phyloP scores from a whole-genome alignment of 2,888 invertebrate genomes.

The Caradrina clavipalpis region DNA sequence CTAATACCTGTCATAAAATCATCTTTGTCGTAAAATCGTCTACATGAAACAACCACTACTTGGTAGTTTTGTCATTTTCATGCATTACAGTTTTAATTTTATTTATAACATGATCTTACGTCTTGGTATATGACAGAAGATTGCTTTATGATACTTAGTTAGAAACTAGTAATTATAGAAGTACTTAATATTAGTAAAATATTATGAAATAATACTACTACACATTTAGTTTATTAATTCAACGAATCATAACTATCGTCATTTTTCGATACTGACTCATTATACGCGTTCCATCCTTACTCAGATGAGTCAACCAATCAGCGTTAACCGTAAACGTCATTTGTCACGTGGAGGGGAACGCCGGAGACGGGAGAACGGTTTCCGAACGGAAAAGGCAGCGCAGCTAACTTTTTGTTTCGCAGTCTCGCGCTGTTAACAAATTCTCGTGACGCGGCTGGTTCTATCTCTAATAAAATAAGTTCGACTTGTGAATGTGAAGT shows the following conservation, averaged over 20 bases:
- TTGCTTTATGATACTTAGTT: too few species aligned
- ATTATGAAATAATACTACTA: too few species aligned
- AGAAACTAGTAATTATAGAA: too few species aligned
- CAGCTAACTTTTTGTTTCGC: constrained; percentile 60
- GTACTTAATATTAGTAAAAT: too few species aligned
- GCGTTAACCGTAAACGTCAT: constrained; percentile 59
- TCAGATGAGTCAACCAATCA: constrained; percentile 61
- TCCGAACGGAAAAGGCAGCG: constrained; percentile 68
- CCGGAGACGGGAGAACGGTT: constrained; percentile 51
- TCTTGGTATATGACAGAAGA: too few species aligned
- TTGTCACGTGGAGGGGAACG: constrained; percentile 75
- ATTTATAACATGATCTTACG: too few species aligned
- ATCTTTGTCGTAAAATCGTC: too few species aligned
- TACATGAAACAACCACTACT: too few species aligned
- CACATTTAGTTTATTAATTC: neutral
- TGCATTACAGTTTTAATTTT: too few species aligned
- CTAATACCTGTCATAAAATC: too few species aligned
- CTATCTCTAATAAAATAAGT: constrained; percentile 59
- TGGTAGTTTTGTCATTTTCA: too few species aligned
- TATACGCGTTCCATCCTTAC: constrained; percentile 6
- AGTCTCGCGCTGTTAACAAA: constrained; percentile 72
- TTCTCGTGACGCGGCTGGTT: constrained; percentile 74
- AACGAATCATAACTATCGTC: constrained; percentile 35
- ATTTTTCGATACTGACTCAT: neutral
- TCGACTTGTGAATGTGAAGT: constrained; percentile 82